A percentile compares a stretch with the other conserved stretches of the same genome.
These are phyloP conservation scores for Artemia sinica DNA, from an alignment of 2,888 invertebrate species.

Conservation along the genomic window DNA sequence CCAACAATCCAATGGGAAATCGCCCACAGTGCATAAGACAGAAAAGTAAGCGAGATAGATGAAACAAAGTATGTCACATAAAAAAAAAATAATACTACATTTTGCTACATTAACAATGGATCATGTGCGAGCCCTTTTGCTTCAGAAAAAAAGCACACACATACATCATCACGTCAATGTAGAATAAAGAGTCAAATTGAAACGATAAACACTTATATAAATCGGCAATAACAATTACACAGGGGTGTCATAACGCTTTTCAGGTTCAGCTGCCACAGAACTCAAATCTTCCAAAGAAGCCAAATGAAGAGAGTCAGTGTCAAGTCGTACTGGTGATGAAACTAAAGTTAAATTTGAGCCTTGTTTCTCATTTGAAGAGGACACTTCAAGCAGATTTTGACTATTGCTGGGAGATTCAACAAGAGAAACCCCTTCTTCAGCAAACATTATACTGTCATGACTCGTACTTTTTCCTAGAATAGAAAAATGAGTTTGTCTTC, in stretches of 20 bases:
- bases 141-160: no score
- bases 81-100: no score
- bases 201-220: not conserved
- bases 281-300: constrained; percentile 6
- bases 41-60: no score
- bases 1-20: no score
- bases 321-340: not conserved
- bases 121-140: no score
- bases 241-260: not conserved
- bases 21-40: no score
- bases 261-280: not conserved
- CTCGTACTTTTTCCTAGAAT: constrained; percentile 13
- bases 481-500: not conserved
- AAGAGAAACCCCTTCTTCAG: constrained; percentile 19
- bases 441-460: constrained; percentile 20
- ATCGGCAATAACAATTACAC: not conserved
- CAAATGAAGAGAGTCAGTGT: not conserved
- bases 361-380: not conserved
- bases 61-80: no score
- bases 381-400: not conserved
- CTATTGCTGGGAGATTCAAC: constrained; percentile 17
- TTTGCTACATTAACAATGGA: no score
- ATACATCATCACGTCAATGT: no score
- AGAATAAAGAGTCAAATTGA: no score
- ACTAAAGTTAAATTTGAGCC: not conserved